These are phyloP conservation scores for Caenorhabditis angaria DNA, from an alignment of 2,888 invertebrate genomes.

Conservation along the genomic window DNA sequence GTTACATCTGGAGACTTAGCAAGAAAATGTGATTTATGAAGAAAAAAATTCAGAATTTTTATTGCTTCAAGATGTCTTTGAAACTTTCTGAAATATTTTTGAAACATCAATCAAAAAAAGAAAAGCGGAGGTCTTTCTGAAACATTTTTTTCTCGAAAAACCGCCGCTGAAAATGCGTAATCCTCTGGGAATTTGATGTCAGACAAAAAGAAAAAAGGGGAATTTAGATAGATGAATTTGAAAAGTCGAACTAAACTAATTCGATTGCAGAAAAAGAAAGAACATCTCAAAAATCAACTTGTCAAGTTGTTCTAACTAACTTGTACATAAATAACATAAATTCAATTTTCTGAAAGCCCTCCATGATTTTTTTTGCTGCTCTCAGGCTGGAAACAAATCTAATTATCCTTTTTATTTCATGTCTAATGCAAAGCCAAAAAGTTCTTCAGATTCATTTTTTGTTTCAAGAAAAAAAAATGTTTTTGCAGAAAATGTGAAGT, in stretches of 20 bases:
- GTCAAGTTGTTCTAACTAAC: background rate
- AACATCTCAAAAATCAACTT: background rate
- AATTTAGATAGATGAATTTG: too few relatives aligned
- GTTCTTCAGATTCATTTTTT: too few relatives aligned
- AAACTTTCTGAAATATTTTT: background rate
- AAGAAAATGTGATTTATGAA: background rate
- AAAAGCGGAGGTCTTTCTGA: background rate
- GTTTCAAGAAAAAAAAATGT: too few relatives aligned
- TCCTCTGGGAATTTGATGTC: background rate
- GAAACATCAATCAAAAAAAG: background rate
- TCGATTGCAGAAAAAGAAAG: too few relatives aligned
- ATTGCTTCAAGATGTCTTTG: background rate
- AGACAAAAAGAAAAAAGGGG: too few relatives aligned
- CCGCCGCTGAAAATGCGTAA: background rate
- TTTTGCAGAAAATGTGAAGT: too few relatives aligned
- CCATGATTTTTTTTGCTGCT: background rate
- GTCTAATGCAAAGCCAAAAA: conserved; percentile 1
- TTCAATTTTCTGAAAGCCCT: background rate
- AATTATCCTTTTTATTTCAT: background rate
- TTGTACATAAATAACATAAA: background rate
- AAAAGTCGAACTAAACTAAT: too few relatives aligned
- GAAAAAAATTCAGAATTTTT: background rate
- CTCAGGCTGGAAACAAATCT: background rate
- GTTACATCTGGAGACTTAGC: too few relatives aligned
- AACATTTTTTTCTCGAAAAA: background rate